Conservation (phyloP, 2,113 vertebrate genomes). For the Arenaria interpres region DNA sequence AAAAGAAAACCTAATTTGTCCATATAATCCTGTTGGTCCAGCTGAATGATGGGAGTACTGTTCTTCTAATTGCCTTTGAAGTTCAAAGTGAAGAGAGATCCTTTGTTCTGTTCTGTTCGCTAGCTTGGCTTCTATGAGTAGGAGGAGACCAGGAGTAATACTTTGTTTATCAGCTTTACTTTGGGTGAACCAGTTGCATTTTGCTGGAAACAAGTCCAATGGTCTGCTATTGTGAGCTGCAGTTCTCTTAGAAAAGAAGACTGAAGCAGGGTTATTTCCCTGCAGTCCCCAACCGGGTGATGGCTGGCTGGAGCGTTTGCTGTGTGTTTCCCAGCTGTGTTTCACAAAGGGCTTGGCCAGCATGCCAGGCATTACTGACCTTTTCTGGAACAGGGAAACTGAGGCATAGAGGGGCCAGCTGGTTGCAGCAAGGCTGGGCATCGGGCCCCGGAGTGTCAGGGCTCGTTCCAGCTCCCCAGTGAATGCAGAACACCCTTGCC, state of each 20-base stretch:
- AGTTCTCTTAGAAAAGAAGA: neutral
- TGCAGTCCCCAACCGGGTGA: rapidly evolving
- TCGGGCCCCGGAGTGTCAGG: neutral
- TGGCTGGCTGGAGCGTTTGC: rapidly evolving
- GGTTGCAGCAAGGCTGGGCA: neutral
- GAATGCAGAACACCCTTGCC: neutral
- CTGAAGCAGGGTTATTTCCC: neutral
- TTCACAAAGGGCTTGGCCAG: neutral
- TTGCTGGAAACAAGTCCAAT: neutral
- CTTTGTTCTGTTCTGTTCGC: neutral
- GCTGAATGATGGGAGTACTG: neutral
- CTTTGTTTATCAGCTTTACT: neutral
- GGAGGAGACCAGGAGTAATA: neutral
- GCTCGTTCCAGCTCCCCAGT: neutral
- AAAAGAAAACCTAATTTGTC: neutral
- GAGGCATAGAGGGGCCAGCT: neutral
- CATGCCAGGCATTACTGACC: neutral
- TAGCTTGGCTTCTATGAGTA: neutral
- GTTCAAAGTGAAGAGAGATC: neutral
- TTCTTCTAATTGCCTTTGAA: neutral
- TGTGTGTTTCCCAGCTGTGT: neutral
- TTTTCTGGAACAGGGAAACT: neutral
- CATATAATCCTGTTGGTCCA: neutral
- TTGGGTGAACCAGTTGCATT: neutral
- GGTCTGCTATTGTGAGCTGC: neutral